Conservation (phyloP, 2,888 invertebrate species). For the Lithophane ornitopus region DNA sequence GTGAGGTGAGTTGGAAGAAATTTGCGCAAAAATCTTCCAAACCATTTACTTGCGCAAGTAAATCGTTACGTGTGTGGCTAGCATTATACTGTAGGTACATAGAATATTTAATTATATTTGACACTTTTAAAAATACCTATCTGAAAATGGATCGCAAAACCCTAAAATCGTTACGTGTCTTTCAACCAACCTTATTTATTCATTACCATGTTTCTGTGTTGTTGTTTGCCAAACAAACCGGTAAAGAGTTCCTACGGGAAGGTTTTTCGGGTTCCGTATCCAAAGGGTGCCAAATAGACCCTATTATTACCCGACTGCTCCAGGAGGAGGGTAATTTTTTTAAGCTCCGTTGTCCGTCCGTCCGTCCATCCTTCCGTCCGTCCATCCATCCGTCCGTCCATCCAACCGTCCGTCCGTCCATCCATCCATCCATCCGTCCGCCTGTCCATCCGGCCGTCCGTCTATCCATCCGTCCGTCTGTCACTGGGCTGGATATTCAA, state of each 20-base stretch:
- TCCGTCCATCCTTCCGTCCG: no score
- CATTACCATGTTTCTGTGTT: conserved; percentile 30
- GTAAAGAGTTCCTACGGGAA: conserved; percentile 24
- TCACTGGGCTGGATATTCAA: not conserved
- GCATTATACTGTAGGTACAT: not conserved
- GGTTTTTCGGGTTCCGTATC: conserved; percentile 4
- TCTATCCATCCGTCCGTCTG: not conserved
- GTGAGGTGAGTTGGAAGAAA: no score
- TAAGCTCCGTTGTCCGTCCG: no score
- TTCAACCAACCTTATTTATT: conserved; percentile 6
- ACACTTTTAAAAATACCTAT: not conserved
- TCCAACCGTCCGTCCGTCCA: no score
- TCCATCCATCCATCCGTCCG: not conserved
- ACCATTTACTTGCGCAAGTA: no score
- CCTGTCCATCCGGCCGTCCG: not conserved
- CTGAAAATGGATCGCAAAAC: conserved; percentile 9
- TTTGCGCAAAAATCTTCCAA: no score
- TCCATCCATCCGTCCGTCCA: not conserved
- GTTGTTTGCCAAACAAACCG: conserved; percentile 56
- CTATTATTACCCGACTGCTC: no score
- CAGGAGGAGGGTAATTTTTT: no score
- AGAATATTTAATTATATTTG: not conserved
- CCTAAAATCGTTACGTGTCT: conserved; percentile 28
- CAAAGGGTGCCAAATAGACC: not conserved
- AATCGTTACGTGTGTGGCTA: no score